Conservation (phyloP, 2,888 invertebrate species). For the Pristionchus mayeri region DNA sequence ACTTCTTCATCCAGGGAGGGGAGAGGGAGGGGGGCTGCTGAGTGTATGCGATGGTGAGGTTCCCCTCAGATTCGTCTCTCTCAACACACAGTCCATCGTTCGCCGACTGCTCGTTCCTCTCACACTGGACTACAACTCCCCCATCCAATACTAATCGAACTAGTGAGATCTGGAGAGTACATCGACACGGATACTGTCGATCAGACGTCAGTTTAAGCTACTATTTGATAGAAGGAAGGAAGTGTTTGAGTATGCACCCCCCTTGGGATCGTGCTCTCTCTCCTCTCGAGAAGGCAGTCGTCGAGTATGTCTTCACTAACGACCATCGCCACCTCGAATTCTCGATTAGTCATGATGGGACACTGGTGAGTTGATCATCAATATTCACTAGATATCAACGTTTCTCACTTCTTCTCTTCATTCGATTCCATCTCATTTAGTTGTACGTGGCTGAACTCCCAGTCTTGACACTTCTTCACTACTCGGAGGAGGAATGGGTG, state of each 20-base stretch:
- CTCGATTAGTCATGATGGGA: constrained; percentile 38
- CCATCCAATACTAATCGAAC: constrained; percentile 49
- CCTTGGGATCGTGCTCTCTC: constrained; percentile 54
- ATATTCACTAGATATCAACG: not conserved
- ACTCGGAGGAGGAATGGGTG: constrained; percentile 41
- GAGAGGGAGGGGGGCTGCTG: too few species aligned
- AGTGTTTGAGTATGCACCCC: constrained; percentile 48
- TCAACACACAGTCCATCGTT: constrained; percentile 35
- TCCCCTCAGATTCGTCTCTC: constrained; percentile 10
- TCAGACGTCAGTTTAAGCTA: not conserved
- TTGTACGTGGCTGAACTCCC: constrained; percentile 39
- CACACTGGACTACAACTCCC: not conserved
- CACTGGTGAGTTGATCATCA: not conserved
- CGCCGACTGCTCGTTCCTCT: constrained; percentile 17
- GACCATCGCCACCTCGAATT: constrained; percentile 53
- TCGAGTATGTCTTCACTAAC: constrained; percentile 51
- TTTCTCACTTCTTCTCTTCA: not conserved
- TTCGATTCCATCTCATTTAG: not conserved
- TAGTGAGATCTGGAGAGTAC: constrained; percentile 38
- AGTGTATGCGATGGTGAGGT: too few species aligned
- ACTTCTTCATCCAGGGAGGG: too few species aligned
- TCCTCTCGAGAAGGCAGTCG: constrained; percentile 51
- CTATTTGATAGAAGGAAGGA: not conserved
- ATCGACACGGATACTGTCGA: constrained; percentile 48
- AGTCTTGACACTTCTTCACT: constrained; percentile 28